phyloP scores from a whole-genome alignment of 2,888 invertebrate genomes.

The Eustalomyia histrio region DNA sequence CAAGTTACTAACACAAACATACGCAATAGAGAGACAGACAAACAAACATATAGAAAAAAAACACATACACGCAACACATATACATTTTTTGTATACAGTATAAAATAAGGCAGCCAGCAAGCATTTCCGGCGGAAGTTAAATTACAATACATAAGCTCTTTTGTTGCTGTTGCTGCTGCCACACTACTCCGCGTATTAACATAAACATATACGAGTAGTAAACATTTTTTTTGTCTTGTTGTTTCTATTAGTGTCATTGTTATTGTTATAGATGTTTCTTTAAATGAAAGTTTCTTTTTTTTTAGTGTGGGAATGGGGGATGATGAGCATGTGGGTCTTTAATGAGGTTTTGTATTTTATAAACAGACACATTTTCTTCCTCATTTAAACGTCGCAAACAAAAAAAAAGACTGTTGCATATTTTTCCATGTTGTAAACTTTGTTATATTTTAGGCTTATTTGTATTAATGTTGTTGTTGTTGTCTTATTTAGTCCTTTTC shows the following conservation, averaged over 20 bases:
- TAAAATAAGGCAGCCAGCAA: constrained; percentile 53
- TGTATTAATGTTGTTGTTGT: constrained; percentile 53
- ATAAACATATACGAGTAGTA: background rate
- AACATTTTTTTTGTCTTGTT: constrained; percentile 11
- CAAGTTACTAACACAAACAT: constrained; percentile 50
- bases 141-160: constrained; percentile 60
- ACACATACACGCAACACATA: no score
- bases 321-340: background rate
- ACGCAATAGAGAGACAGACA: constrained; percentile 39
- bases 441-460: constrained; percentile 58
- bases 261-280: constrained; percentile 70
- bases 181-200: constrained; percentile 14
- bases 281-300: constrained; percentile 57
- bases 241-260: constrained; percentile 63
- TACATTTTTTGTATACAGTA: constrained; percentile 31
- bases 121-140: constrained; percentile 63
- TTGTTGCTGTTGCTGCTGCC: constrained; percentile 13
- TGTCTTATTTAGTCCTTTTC: background rate
- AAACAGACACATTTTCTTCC: background rate
- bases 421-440: constrained; percentile 42
- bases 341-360: constrained; percentile 48
- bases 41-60: constrained; percentile 10
- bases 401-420: constrained; percentile 63
- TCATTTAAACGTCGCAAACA: background rate
- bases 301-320: constrained; percentile 7